Evolutionary conservation across 2,797 vertebrate species (phyloP), one percentile per base, ranked within the genome.

Genomic region (Aphelocoma californica): DNA sequence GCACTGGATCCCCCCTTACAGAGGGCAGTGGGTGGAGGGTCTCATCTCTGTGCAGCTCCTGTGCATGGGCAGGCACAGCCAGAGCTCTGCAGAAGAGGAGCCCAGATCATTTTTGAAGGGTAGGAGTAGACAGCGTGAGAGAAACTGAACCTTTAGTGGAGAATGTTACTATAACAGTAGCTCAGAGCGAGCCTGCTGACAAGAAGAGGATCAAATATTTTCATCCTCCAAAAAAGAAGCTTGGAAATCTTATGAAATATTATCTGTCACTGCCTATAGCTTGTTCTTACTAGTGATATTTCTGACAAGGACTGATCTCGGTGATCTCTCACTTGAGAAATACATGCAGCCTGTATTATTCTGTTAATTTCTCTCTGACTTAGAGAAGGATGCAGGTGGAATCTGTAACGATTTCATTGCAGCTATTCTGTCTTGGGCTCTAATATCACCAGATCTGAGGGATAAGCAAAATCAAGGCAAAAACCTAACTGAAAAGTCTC

Each of bases 281-380:
- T 82, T 90, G 45, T 84, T 92, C 73, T 80, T 86, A 25, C 19
- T 11, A n/a, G 74, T 58, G 60, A n/a, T 95, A 61, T 91, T 94
- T 84, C 89, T 88, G 95, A 84, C 78, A 90, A 6, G 23, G 82
- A 19, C 73, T 94, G 88, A 88, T 90, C 66, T 90, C 10, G 3
- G 88, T 84, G 90, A 92, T 95, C 86, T 92, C 81, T 94, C 64
- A 69, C 83, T 95, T 90, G 81, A 97, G 88, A 93, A 94, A 87
- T 71, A 78, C 64, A 31, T 31, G 51, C 42, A 95, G 74, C 50
- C 78, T 42, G 18, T 64, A 73, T 82, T 93, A 92, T 58, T 81
- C 71, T 90, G 64, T 50, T 96, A 88, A 91, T 96, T 93, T 96
- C 80, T 72, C n/a, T 82, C 77, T 94, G 94, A 95, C 88, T 96